Evolutionary conservation across 2,888 invertebrate species (phyloP).

Genomic region (Clunio marinus): DNA sequence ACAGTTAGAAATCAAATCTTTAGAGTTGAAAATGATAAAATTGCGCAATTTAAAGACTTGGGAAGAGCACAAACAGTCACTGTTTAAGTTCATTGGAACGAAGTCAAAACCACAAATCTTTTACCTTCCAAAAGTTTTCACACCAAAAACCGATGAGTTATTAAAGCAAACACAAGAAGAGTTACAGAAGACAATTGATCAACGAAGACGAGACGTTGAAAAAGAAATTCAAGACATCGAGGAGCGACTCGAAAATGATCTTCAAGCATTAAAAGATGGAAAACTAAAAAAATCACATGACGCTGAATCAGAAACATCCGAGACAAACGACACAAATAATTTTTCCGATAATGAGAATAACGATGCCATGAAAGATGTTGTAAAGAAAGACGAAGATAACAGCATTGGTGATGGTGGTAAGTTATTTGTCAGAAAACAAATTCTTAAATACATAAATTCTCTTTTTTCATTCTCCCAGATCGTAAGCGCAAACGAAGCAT

Average conservation of each 20-base stretch:
- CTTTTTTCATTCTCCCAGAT: neutral
- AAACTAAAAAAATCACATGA: neutral
- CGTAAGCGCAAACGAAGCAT: neutral
- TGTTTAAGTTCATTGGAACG: conserved; percentile 81
- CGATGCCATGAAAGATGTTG: neutral
- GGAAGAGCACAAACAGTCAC: conserved; percentile 72
- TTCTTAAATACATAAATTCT: too few species aligned
- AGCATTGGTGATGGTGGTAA: too few species aligned
- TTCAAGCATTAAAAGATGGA: conserved; percentile 1
- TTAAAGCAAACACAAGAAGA: conserved; percentile 59
- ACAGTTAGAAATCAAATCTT: conserved; percentile 78
- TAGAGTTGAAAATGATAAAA: conserved; percentile 86
- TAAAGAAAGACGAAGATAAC: too few species aligned
- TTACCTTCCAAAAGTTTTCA: conserved; percentile 78
- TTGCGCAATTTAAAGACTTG: conserved; percentile 85
- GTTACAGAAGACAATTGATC: conserved; percentile 63
- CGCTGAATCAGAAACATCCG: neutral
- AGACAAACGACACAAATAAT: neutral
- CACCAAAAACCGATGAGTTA: conserved; percentile 63
- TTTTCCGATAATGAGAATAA: neutral
- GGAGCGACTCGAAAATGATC: conserved; percentile 43
- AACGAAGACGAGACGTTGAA: conserved; percentile 60
- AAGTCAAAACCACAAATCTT: conserved; percentile 81
- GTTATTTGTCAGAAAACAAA: too few species aligned
- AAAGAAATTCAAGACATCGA: conserved; percentile 64